Evolutionary conservation across 2,113 vertebrate species (phyloP), one percentile per base, ranked within the genome.

Genomic region (Phodopus roborovskii): DNA sequence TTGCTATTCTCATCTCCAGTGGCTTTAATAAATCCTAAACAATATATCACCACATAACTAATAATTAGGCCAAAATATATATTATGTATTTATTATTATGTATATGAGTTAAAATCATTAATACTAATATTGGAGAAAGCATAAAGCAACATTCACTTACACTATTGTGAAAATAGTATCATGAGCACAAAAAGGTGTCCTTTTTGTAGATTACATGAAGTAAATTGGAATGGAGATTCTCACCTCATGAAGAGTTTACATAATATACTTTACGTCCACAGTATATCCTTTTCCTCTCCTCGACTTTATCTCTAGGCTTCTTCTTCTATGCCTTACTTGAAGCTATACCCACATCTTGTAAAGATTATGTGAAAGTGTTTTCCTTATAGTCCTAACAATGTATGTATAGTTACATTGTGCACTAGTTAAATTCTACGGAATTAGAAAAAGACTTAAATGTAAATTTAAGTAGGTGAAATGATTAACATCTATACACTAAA

Each of bases 21-120:
- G 53, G 53, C 13, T 56, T 56, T 56, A 56, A 56, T 56, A 56
- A 56, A 56, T 56, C 11, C 8, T 53, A 53, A 53, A 53, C 9
- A 53, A 53, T 10, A 53, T 8, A 53, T 53, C 9, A 53, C 50
- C 50, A 53, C 12, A 53, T 53, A 53, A 53, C 28, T 81, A 95
- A 68, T 83, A 93, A 78, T 86, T 75, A 93, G 10, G 13, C 10
- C 24, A 92, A 95, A 96, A 77, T 53, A 64, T 42, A 81, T 28
- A 90, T 26, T 71, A 3, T 45, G 11, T 22, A 39, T 70, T 86
- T 75, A 79, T 70, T 39, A 45, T 64, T 74, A 81, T 71, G 2
- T 30, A 81, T 91, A 50, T 36, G 17, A 88, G 8, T 24, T 78
- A 79, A 93, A 90, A 60, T n/a, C 85, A 3, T 17, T 91, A 94